Percentiles rank a stretch among this genome's conserved stretches.
phyloP scores from a whole-genome alignment of 2,797 vertebrate species.

The Orientallactaga sibirica region DNA sequence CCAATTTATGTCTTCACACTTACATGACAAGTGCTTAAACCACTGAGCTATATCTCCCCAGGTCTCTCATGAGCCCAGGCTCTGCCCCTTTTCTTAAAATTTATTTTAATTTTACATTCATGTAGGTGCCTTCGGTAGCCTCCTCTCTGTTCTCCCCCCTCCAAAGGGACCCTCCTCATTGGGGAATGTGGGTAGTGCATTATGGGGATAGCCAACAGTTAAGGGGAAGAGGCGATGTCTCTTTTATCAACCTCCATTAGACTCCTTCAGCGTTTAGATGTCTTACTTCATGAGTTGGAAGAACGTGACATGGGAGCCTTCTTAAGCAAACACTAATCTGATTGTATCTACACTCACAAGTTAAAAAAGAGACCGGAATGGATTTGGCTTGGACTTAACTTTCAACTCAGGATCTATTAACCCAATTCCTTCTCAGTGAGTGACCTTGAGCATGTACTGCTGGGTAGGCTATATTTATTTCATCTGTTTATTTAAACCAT shows the following conservation, averaged over 20 bases:
- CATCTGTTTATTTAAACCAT: conserved; percentile 61
- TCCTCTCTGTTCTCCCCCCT: too few species aligned
- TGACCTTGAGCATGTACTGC: conserved; percentile 44
- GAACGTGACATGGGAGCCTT: not conserved
- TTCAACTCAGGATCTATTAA: not conserved
- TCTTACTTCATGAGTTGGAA: not conserved
- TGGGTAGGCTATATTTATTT: not conserved
- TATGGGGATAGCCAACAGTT: too few species aligned
- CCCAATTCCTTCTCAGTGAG: conserved; percentile 35
- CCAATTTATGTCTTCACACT: too few species aligned
- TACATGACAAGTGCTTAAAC: too few species aligned
- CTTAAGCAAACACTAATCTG: not conserved
- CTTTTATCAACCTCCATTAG: not conserved
- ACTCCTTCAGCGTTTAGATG: too few species aligned
- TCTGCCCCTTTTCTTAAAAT: too few species aligned
- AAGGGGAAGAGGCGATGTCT: too few species aligned
- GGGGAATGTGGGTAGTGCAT: too few species aligned
- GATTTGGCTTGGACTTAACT: not conserved
- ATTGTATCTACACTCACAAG: not conserved
- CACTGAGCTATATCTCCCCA: too few species aligned
- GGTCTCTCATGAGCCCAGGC: not conserved
- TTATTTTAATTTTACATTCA: too few species aligned
- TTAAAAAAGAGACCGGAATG: not conserved
- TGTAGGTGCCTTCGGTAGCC: too few species aligned
- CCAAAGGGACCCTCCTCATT: too few species aligned